Evolutionary conservation across 2,113 vertebrate genomes (phyloP).

Genomic region (Panthera tigris): DNA sequence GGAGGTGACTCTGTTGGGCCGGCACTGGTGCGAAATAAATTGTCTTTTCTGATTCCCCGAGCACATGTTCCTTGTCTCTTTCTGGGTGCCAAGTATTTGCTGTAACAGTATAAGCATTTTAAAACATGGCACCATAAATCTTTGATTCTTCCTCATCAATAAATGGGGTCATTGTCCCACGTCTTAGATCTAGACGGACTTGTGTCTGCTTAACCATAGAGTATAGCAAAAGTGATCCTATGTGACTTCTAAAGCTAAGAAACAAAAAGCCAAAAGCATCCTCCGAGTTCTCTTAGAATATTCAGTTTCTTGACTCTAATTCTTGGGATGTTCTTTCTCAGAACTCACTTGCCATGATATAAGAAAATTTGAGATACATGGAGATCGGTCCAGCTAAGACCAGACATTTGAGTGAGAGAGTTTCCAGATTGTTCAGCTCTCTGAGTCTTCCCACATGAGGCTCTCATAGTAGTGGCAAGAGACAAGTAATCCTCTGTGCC

Average conservation of each 20-base stretch:
- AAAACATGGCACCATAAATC: neutral
- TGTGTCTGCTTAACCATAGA: neutral
- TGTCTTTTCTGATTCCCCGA: too few species aligned
- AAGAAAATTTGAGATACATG: neutral
- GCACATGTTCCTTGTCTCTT: too few species aligned
- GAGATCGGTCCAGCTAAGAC: neutral
- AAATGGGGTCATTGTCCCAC: neutral
- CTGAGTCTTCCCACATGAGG: neutral
- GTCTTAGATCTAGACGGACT: neutral
- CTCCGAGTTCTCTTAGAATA: neutral
- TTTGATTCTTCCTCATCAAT: neutral
- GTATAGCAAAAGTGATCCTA: neutral
- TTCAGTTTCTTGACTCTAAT: neutral
- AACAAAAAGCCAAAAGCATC: neutral
- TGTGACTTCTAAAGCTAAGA: neutral
- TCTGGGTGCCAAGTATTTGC: too few species aligned
- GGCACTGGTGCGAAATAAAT: too few species aligned
- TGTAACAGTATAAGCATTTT: too few species aligned
- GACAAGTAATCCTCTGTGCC: neutral
- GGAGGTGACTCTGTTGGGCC: too few species aligned
- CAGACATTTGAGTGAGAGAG: neutral
- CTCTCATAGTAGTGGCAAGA: neutral
- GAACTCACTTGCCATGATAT: neutral
- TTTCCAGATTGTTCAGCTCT: neutral
- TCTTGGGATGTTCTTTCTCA: neutral